Evolutionary conservation across 2,888 invertebrate genomes (phyloP).

Genomic region (Polymixis flavicincta): DNA sequence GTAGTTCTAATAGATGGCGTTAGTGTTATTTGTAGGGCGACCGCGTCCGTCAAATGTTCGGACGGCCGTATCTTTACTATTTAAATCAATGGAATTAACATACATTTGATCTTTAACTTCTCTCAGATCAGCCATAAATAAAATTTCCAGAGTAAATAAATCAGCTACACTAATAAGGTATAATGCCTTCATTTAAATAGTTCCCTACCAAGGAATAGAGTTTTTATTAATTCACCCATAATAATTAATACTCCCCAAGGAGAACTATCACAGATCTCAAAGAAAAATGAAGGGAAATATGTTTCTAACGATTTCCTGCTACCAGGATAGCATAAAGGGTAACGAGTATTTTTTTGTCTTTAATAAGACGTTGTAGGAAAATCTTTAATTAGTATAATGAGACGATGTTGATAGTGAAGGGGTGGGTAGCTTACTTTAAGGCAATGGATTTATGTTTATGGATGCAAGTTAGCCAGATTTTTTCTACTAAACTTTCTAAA

Average conservation of each 20-base stretch:
- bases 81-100: too few species aligned
- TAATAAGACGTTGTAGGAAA: slow-evolving; percentile 48
- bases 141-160: slow-evolving; percentile 1
- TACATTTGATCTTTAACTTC: not conserved
- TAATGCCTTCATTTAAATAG: slow-evolving; percentile 17
- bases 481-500: not conserved
- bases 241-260: slow-evolving; percentile 44
- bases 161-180: not conserved
- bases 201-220: slow-evolving; percentile 9
- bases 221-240: slow-evolving; percentile 43
- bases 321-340: slow-evolving; percentile 53
- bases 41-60: too few species aligned
- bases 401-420: slow-evolving; percentile 19
- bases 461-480: not conserved
- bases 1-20: too few species aligned
- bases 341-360: slow-evolving; percentile 46
- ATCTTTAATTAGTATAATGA: slow-evolving; percentile 56
- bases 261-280: slow-evolving; percentile 47
- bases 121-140: not conserved
- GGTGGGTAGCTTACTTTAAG: not conserved
- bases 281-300: slow-evolving; percentile 66
- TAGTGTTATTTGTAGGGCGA: too few species aligned
- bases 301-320: slow-evolving; percentile 64
- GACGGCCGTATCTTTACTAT: too few species aligned
- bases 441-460: not conserved